Evolutionary conservation across 23 tunicate genomes (phyloP).

Genomic region (Ciona savignyi): DNA sequence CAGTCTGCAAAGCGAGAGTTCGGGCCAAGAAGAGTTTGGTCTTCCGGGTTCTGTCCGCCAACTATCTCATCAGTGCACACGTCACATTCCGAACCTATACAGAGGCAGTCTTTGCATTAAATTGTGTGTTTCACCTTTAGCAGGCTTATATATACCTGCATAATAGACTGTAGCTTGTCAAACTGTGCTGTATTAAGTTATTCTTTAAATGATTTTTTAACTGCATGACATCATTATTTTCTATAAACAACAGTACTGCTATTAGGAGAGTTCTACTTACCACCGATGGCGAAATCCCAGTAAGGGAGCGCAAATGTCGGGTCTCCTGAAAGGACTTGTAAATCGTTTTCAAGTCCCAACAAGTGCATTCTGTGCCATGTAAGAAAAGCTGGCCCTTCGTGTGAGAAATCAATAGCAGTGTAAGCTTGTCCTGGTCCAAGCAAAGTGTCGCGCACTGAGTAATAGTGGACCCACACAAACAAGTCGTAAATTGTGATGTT

Average conservation of each 20-base stretch:
- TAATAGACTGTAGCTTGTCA: no score
- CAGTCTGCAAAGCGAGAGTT: constrained; percentile 75
- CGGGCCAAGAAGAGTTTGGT: constrained; percentile 29
- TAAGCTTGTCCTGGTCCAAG: constrained; percentile 85
- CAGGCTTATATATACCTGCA: no score
- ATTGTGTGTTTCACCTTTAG: no score
- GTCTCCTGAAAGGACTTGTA: constrained; percentile 49
- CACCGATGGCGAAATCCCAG: constrained; percentile 89
- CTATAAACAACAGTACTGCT: no score
- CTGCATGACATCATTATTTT: neutral
- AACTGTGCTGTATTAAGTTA: no score
- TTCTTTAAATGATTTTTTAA: neutral
- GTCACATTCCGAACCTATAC: constrained; percentile 55
- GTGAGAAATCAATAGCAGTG: constrained; percentile 74
- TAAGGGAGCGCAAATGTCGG: constrained; percentile 63
- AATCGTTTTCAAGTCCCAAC: constrained; percentile 55
- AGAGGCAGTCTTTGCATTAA: neutral
- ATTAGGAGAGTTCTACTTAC: no score
- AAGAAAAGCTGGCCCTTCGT: constrained; percentile 84
- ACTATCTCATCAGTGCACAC: constrained; percentile 61
- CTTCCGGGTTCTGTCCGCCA: constrained; percentile 55
- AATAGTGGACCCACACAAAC: constrained; percentile 87
- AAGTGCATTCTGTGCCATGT: constrained; percentile 91
- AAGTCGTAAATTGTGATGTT: constrained; percentile 73
- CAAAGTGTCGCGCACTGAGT: constrained; percentile 82